Percentiles rank a stretch among this genome's conserved stretches.
phyloP scores from a whole-genome alignment of 1,140 invertebrate species.

The Globodera rostochiensis region DNA sequence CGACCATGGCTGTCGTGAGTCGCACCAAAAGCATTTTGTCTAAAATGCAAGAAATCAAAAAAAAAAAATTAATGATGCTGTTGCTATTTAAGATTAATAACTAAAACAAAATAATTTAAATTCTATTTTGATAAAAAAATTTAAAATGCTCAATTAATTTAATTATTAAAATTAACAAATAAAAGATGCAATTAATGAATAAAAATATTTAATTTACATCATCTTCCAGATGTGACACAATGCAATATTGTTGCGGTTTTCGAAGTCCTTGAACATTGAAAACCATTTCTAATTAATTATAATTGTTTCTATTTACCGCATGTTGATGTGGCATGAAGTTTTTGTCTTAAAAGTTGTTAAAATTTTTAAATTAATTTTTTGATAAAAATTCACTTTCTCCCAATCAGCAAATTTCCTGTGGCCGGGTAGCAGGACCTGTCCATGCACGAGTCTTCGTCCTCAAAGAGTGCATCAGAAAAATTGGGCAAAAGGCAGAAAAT shows the following conservation, averaged over 20 bases:
- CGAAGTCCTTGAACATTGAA: slow-evolving; percentile 11
- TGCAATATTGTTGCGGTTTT: slow-evolving; percentile 80
- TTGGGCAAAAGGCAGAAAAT: too few species aligned
- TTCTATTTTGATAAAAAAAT: neutral
- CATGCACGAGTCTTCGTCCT: slow-evolving; percentile 50
- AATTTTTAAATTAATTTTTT: neutral
- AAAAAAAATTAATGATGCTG: too few species aligned
- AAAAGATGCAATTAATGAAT: neutral
- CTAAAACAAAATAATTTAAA: slow-evolving; percentile 61
- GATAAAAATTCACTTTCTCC: slow-evolving; percentile 78
- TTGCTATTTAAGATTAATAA: neutral
- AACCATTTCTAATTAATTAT: slow-evolving; percentile 66
- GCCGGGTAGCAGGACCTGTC: slow-evolving; percentile 83
- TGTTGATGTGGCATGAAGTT: slow-evolving; percentile 79
- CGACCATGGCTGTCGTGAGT: slow-evolving; percentile 72
- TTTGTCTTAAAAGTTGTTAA: neutral
- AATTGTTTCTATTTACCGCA: slow-evolving; percentile 73
- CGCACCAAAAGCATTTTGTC: slow-evolving; percentile 91
- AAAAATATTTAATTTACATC: slow-evolving; percentile 67
- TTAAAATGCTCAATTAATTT: too few species aligned
- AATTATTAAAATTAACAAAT: neutral
- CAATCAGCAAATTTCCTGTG: slow-evolving; percentile 94
- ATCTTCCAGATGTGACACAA: slow-evolving; percentile 92
- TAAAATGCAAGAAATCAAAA: neutral
- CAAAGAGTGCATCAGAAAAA: neutral